phyloP scores from a whole-genome alignment of 1,140 invertebrate genomes.

The Samia ricini region DNA sequence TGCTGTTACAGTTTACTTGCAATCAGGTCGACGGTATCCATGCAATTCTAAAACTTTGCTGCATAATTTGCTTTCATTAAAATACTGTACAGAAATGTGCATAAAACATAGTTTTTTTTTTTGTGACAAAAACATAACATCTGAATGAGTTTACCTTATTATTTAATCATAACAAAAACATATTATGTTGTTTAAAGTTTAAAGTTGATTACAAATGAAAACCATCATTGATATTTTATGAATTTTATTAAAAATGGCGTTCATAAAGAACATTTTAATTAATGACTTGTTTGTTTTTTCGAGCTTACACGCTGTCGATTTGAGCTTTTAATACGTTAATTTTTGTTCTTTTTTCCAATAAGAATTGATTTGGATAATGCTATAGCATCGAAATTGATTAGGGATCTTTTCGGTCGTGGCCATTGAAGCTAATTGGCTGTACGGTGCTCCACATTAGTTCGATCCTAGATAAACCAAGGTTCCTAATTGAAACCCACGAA shows the following conservation, averaged over 20 bases:
- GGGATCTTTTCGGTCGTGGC: slow-evolving; percentile 43
- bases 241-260: not conserved
- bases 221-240: not conserved
- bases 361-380: not conserved
- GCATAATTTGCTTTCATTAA: not conserved
- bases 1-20: not conserved
- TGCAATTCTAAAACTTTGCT: not conserved
- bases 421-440: slow-evolving; percentile 66
- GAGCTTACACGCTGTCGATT: not conserved
- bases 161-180: not conserved
- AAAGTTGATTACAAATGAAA: not conserved
- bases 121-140: not conserved
- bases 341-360: slow-evolving; percentile 2
- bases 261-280: not conserved
- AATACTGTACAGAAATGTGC: not conserved
- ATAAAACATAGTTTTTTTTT: not conserved
- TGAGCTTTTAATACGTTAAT: slow-evolving; percentile 3
- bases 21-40: not conserved
- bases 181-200: not conserved
- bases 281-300: not conserved
- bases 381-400: slow-evolving; percentile 36
- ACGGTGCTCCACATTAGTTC: slow-evolving; percentile 50
- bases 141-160: not conserved
- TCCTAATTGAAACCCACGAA: slow-evolving; percentile 22
- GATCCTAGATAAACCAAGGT: slow-evolving; percentile 32